phyloP scores from a whole-genome alignment of 2,888 invertebrate species.

The Crematogaster levior region DNA sequence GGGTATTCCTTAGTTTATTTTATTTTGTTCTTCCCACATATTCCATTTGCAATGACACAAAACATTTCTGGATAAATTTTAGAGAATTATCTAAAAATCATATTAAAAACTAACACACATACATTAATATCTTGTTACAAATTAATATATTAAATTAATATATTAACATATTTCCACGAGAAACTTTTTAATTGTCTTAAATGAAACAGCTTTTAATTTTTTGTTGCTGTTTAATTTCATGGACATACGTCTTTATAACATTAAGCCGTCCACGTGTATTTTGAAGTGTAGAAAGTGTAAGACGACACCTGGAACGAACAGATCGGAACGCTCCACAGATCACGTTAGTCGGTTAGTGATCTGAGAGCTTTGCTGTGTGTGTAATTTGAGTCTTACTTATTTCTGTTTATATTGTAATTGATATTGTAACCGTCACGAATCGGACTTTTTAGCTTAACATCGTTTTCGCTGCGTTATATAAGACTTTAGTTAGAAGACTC shows the following conservation, averaged over 20 bases:
- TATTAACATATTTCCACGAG: background rate
- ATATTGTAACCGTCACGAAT: background rate
- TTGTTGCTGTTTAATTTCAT: background rate
- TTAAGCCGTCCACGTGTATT: background rate
- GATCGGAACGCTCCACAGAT: too few species aligned
- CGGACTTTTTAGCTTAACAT: background rate
- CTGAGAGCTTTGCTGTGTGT: background rate
- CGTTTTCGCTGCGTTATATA: background rate
- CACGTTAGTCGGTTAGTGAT: background rate
- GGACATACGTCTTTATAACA: too few species aligned
- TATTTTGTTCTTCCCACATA: background rate
- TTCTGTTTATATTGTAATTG: background rate
- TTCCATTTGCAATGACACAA: background rate
- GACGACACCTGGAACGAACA: background rate
- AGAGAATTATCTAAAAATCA: background rate
- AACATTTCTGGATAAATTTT: background rate
- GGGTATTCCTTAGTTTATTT: background rate
- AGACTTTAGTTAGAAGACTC: background rate
- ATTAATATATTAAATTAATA: background rate
- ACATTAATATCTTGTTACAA: background rate
- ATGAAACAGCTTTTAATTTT: background rate
- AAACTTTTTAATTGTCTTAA: background rate
- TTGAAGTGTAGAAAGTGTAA: background rate
- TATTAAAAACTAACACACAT: background rate
- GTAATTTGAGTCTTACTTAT: background rate